Percentiles rank a stretch among this genome's conserved stretches.
Conservation (phyloP, 2,113 vertebrate species). For the Xyliphius kryptos region DNA sequence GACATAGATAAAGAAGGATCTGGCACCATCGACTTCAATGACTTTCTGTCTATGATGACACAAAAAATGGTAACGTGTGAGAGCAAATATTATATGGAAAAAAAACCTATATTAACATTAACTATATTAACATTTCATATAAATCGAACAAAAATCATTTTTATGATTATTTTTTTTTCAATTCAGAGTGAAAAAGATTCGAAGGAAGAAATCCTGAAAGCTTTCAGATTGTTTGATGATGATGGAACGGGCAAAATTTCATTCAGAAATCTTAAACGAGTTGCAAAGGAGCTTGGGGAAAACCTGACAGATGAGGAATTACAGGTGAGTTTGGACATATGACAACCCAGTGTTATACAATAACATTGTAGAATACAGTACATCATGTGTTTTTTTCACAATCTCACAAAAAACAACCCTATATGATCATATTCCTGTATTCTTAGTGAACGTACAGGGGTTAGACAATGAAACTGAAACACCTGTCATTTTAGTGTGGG, state of each 20-base stretch:
- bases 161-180: conserved; percentile 13
- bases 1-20: conserved; percentile 80
- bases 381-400: too few relatives aligned
- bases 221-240: conserved; percentile 87
- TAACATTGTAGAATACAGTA: too few relatives aligned
- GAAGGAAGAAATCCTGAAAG: conserved; percentile 90
- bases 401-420: too few relatives aligned
- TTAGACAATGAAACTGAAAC: too few relatives aligned
- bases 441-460: too few relatives aligned
- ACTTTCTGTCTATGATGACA: conserved; percentile 84
- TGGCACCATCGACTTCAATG: conserved; percentile 76
- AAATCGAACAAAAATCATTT: too few relatives aligned
- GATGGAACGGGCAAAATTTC: conserved; percentile 87
- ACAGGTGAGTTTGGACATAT: conserved; percentile 66
- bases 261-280: conserved; percentile 86
- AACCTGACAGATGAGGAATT: conserved; percentile 87
- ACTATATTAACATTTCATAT: background rate
- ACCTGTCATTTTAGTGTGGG: too few relatives aligned
- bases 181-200: conserved; percentile 82
- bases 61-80: conserved; percentile 92
- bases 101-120: too few relatives aligned
- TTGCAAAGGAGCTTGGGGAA: conserved; percentile 87
- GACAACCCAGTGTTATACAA: background rate
- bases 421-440: too few relatives aligned
- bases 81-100: too few relatives aligned